Base-by-base conservation (phyloP, 2,113 vertebrate genomes). In the Gasterosteus nipponicus region DNA sequence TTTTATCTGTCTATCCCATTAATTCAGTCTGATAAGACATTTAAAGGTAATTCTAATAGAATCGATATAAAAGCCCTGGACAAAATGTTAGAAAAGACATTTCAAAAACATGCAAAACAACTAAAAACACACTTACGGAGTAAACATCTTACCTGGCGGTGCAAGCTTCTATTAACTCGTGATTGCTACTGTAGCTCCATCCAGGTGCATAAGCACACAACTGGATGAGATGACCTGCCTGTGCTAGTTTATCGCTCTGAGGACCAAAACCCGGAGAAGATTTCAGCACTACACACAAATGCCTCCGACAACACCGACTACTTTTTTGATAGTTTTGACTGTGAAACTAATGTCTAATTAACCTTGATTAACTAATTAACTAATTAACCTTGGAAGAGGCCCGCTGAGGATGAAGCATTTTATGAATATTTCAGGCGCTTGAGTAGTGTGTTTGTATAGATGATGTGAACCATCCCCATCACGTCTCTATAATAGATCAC, bases 361-460 rank as follows among this genome's bases (percentile, higher is more conserved):
- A n/a, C n/a, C n/a, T n/a, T n/a, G n/a, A n/a, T n/a, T n/a, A n/a
- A n/a, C n/a, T n/a, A n/a, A n/a, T n/a, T n/a, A 61, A 62, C 39
- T 14, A 44, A 44, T 6, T 14, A 41, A 12, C n/a, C 22, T 26
- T 54, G n/a, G 51, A n/a, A 33, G 10, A 22, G 63, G 33, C n/a
- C 31, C 42, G 49, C 0, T 8, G n/a, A 39, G 65, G 18, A 54
- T 18, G 57, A 67, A 41, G 5, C 12, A 61, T 64, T 59, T 70
- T 15, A 11, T 46, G 10, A 59, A 64, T 69, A 57, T 12, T 54
- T 70, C 10, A 59, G 56, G 3, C 66, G 69, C 80, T 75, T 75
- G 38, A 78, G 49, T 26, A 78, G 62, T 68, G 41, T 60, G 33
- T 64, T 78, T 77, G 75, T 51, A 73, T 63, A 47, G 49, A 74